phyloP scores from a whole-genome alignment of 2,797 vertebrate genomes.

The Etheostoma nigrum region DNA sequence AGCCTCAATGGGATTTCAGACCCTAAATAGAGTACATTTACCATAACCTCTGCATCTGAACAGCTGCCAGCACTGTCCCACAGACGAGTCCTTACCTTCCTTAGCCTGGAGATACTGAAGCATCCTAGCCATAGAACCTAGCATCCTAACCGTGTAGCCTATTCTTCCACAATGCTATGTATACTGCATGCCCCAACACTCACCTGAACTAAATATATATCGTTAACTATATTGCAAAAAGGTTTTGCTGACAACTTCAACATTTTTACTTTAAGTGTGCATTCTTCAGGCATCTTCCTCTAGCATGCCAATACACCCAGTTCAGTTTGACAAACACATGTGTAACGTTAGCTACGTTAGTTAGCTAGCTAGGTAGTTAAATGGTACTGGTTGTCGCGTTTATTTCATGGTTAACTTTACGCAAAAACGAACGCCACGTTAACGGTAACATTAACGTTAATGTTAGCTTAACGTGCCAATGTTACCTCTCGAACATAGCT shows the following conservation, averaged over 20 bases:
- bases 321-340: too few relatives aligned
- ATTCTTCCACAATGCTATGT: background rate
- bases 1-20: background rate
- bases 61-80: background rate
- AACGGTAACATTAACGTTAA: background rate
- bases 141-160: background rate
- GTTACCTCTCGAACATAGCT: background rate
- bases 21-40: background rate
- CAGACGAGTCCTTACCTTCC: background rate
- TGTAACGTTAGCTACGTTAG: background rate
- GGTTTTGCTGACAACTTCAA: background rate
- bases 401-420: background rate
- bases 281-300: too few relatives aligned
- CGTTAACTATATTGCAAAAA: background rate
- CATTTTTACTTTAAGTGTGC: background rate
- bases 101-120: background rate
- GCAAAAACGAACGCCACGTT: background rate
- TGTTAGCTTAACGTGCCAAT: background rate
- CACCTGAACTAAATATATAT: background rate
- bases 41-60: background rate
- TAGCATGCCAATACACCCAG: background rate
- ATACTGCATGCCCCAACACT: background rate
- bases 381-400: background rate
- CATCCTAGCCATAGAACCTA: too few relatives aligned
- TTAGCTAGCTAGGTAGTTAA: too few relatives aligned